Base-by-base conservation (phyloP, 2,888 invertebrate species). In the Callyntrura sp. region DNA sequence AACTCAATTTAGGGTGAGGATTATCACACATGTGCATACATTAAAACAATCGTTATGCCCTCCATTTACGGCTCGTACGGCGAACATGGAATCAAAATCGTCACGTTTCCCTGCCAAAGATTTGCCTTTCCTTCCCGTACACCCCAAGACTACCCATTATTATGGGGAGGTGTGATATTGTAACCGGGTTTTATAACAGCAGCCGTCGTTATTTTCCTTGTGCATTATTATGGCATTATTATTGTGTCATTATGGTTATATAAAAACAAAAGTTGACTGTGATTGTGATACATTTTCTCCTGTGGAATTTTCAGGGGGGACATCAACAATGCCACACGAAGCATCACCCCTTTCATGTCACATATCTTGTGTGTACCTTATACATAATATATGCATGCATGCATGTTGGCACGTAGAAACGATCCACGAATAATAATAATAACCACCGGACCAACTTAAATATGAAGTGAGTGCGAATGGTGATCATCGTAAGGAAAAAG, bases 401-500 rank as follows among this genome's bases (percentile, higher is more conserved):
- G 25, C n/a, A n/a, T n/a, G n/a, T n/a, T n/a, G n/a, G n/a, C n/a
- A n/a, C n/a, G n/a, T 43, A 82, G 65, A 82, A 57, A 81, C n/a
- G n/a, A n/a, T n/a, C n/a, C n/a, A n/a, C 12, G 76, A 76, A 78
- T 85, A 62, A 85, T 78, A 78, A 76, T n/a, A n/a, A n/a, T n/a
- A n/a, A n/a, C n/a, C n/a, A n/a, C 78, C 43, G 55, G 60, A n/a
- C 43, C 73, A 14, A 25, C 57, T 51, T 35, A 60, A 62, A n/a
- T n/a, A n/a, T n/a, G n/a, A n/a, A n/a, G n/a, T n/a, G n/a, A n/a
- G n/a, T n/a, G n/a, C n/a, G n/a, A n/a, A n/a, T 14, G 62, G 65
- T 51, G 68, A 86, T 86, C 55, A 86, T 79, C 51, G 79, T 79
- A 86, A 86, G 79, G 55, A n/a, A n/a, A n/a, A 55, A 68, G 57